Evolutionary conservation across 2,888 invertebrate species (phyloP).

Genomic region (Pseudoips prasinana): DNA sequence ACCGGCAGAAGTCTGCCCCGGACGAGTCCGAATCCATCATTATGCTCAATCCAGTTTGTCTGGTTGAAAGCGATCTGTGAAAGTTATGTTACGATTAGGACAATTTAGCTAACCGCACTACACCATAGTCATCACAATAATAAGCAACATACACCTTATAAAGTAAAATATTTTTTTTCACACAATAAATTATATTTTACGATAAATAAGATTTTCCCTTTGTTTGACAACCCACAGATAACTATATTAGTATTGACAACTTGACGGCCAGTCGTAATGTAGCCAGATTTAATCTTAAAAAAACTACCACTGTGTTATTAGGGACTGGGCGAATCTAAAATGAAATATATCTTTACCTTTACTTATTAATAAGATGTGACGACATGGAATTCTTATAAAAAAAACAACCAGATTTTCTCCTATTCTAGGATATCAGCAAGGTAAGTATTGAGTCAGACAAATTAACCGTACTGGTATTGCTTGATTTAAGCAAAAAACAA

Average conservation of each 20-base stretch:
- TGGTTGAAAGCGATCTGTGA: slow-evolving; percentile 62
- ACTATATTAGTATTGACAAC: no score
- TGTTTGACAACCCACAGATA: slow-evolving; percentile 67
- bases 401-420: no score
- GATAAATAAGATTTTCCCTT: slow-evolving; percentile 48
- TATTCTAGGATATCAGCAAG: no score
- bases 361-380: no score
- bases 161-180: slow-evolving; percentile 24
- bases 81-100: slow-evolving; percentile 38
- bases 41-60: slow-evolving; percentile 71
- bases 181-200: slow-evolving; percentile 37
- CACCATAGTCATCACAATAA: slow-evolving; percentile 8
- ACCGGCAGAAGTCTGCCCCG: slow-evolving; percentile 96
- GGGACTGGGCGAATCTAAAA: no score
- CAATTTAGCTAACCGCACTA: slow-evolving; percentile 20
- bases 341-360: no score
- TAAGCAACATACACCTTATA: slow-evolving; percentile 41
- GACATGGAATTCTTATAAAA: no score
- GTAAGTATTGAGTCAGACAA: no score
- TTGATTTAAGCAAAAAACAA: no score
- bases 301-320: no score
- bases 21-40: slow-evolving; percentile 76
- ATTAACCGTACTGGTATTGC: no score
- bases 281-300: slow-evolving; percentile 22
- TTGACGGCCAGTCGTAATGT: slow-evolving; percentile 36